phyloP scores from a whole-genome alignment of 1,140 invertebrate genomes.

The Protaetia brevitarsis region DNA sequence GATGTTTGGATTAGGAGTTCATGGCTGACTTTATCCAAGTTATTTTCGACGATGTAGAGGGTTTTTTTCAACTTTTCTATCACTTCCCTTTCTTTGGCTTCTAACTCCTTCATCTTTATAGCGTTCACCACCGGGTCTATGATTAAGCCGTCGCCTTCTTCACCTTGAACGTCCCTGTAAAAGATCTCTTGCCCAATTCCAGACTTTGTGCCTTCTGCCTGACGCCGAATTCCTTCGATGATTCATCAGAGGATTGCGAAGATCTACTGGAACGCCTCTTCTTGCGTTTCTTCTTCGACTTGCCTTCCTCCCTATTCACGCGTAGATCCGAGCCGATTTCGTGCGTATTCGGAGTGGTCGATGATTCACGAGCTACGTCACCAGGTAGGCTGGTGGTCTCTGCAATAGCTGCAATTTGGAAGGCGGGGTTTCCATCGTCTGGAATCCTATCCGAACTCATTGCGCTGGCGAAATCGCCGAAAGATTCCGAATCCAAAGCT shows the following conservation, averaged over 20 bases:
- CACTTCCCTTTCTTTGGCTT: constrained; percentile 36
- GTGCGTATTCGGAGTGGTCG: constrained; percentile 44
- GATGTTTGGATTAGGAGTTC: constrained; percentile 61
- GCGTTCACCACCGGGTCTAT: constrained; percentile 41
- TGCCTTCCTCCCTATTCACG: constrained; percentile 47
- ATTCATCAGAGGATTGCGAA: constrained; percentile 51
- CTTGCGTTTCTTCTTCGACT: constrained; percentile 47
- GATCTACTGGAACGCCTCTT: constrained; percentile 44
- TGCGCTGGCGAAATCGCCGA: constrained; percentile 59
- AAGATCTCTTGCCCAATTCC: constrained; percentile 38
- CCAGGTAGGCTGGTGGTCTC: constrained; percentile 44
- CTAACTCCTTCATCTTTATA: constrained; percentile 36
- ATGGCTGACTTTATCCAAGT: constrained; percentile 57
- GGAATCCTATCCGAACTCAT: constrained; percentile 53
- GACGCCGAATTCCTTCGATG: constrained; percentile 45
- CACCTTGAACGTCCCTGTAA: constrained; percentile 51
- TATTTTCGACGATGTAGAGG: constrained; percentile 46
- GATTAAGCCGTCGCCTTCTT: constrained; percentile 53
- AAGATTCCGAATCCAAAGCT: constrained; percentile 49
- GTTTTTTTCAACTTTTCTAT: constrained; percentile 36
- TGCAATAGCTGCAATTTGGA: constrained; percentile 44
- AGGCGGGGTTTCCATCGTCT: constrained; percentile 43
- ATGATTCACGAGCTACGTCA: constrained; percentile 35
- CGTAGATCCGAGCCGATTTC: constrained; percentile 48
- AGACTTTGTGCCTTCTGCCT: constrained; percentile 31